Evolutionary conservation across 2,888 invertebrate species (phyloP), one percentile per base, ranked within the genome.

Genomic region (Epicampocera succincta): DNA sequence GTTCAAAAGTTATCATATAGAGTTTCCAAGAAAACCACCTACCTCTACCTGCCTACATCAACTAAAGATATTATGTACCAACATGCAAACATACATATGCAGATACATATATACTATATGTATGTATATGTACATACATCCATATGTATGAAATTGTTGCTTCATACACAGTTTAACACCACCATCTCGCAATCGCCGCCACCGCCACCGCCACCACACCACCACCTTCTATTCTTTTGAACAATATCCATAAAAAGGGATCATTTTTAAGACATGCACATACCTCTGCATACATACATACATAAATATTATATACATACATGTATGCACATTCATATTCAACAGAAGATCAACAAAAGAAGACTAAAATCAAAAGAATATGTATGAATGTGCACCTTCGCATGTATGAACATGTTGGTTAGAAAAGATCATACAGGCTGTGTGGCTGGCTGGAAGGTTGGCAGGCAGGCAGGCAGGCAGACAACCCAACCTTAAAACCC

Each of bases 401-500:
- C 9, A 50, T 65, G 33, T 50, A 12, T 56, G 44, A 33, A 38
- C 21, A 38, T 33, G 11, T 42, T 58, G 13, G 54, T 33, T 61
- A 69, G 33, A 33, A 33, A 38, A 69, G 52, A 60, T 54, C 50
- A 65, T 58, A 42, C 44, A 63, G 52, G 50, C 60, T 40, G 44
- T 6, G 11, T 48, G 33, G 56, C 33, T 48, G 33, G 56, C 33
- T 48, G 46, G 42, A 17, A 68, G 21, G 21, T n/a, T 33, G 33
- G 33, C 5, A 33, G 56, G 21, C 15, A 29, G 15, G 33, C 65
- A 48, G 48, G 21, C 69, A 68, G 54, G 33, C 68, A 82, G 38
- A 13, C 71, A 75, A 75, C 79, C 83, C 83, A 83, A 83, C 83
- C 80, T 76, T 80, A 83, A 79, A 75, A 80, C 80, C 80, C 79